These are phyloP conservation scores for Catharus ustulatus DNA, from an alignment of 2,797 vertebrate species.

Conservation along the genomic window DNA sequence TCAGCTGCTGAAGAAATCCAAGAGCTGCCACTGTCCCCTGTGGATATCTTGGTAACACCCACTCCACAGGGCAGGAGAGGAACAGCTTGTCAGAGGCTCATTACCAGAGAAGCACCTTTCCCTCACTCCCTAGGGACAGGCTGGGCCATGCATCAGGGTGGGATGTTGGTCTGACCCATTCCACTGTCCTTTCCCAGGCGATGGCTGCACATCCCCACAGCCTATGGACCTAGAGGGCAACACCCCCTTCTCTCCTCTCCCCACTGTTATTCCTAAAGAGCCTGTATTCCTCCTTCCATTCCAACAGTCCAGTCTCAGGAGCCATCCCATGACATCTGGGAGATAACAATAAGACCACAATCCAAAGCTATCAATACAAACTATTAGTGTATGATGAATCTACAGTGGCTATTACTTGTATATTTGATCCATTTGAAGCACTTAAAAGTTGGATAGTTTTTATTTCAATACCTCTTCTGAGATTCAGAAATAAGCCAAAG, in stretches of 20 bases:
- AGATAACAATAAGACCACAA: background rate
- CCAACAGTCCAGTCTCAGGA: background rate
- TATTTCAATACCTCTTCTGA: background rate
- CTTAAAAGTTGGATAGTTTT: background rate
- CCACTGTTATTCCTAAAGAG: background rate
- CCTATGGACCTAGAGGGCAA: too few relatives aligned
- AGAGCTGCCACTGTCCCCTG: background rate
- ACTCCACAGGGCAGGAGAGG: fast-evolving
- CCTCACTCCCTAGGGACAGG: fast-evolving
- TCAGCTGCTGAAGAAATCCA: background rate
- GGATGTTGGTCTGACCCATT: background rate
- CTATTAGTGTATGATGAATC: background rate
- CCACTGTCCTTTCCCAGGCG: fast-evolving
- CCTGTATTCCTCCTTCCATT: background rate
- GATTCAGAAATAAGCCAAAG: background rate
- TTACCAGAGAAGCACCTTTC: background rate
- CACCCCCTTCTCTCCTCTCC: background rate
- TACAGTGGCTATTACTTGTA: background rate
- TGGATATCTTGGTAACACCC: background rate
- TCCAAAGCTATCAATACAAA: background rate
- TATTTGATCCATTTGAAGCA: background rate
- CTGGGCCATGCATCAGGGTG: background rate
- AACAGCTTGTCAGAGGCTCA: background rate
- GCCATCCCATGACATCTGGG: background rate
- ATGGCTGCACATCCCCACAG: background rate